Percentiles rank a stretch among this genome's conserved stretches.
Conservation (phyloP, 2,888 invertebrate genomes). For the Epistrophe grossulariae region DNA sequence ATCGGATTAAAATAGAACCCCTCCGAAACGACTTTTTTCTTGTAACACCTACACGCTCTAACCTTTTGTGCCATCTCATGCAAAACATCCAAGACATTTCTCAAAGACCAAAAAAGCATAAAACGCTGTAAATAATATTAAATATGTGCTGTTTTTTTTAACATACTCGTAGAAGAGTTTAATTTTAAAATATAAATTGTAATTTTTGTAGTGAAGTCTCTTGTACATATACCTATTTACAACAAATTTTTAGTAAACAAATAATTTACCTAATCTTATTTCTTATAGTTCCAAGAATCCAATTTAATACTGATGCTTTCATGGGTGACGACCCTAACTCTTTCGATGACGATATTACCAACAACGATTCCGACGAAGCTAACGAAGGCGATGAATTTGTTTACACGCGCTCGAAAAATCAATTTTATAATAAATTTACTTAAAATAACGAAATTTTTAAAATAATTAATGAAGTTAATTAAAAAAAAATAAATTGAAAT, state of each 20-base stretch:
- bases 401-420: conserved; percentile 60
- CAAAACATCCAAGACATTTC: too few relatives aligned
- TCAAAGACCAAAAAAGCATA: too few relatives aligned
- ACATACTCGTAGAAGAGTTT: not conserved
- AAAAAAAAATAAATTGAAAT: conserved; percentile 42
- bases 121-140: too few relatives aligned
- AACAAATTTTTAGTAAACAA: not conserved
- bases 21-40: too few relatives aligned
- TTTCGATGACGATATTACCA: conserved; percentile 54
- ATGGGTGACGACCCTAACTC: conserved; percentile 78
- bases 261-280: not conserved
- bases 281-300: conserved; percentile 78
- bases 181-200: not conserved
- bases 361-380: conserved; percentile 64
- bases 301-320: conserved; percentile 77
- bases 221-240: not conserved
- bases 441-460: conserved; percentile 25
- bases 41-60: too few relatives aligned
- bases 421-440: conserved; percentile 63
- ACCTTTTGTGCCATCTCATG: too few relatives aligned
- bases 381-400: conserved; percentile 67
- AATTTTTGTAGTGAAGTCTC: not conserved
- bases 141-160: not conserved
- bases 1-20: too few relatives aligned
- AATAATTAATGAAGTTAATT: conserved; percentile 2